Base-by-base conservation (phyloP, 2,113 vertebrate species). In the Poeciliopsis retropinna region DNA sequence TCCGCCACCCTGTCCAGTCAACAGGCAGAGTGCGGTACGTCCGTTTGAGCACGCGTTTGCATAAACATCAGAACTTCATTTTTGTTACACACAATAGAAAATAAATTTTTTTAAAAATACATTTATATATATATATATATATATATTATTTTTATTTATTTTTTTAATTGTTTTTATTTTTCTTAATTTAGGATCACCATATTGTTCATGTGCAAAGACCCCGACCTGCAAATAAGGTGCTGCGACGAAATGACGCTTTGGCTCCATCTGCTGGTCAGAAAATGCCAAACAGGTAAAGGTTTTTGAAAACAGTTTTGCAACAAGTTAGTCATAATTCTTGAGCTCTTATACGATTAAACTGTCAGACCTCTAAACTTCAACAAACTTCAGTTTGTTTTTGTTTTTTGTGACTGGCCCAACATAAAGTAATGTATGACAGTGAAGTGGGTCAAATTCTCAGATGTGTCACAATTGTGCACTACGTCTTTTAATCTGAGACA, bases 1-100 rank as follows among this genome's bases (percentile, higher is more conserved):
- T 65, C 94, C 93, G 39, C 94, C 94, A 0, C 93, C 92, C 32
- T 91, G 92, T 72, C 94, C 94, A 37, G 32, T 84, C 27, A 89
- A 69, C 73, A 93, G 68, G 73, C 73, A 79, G 25, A 64, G 54
- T 74, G 47, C 31, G 79, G 91, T 91, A 57, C 86, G 39, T 75
- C 8, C n/a, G n/a, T 51, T 62, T 47, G 0, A 17, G 1, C 11
- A 4, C 3, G 4, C 67, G 14, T 54, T 64, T 22, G 29, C 13
- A 2, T 60, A n/a, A 31, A 69, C 10, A 57, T 31, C 4, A 29
- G n/a, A 0, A 11, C 2, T 4, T 51, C 41, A 6, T 3, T 54
- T 30, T 0, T 22, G 8, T 64, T 1, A 54, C 34, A 75, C 0
- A 67, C 4, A 68, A 25, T 57, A 22, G n/a, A 7, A 54, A 54